phyloP scores from a whole-genome alignment of 2,888 invertebrate genomes.

The Acrocera orbiculus region DNA sequence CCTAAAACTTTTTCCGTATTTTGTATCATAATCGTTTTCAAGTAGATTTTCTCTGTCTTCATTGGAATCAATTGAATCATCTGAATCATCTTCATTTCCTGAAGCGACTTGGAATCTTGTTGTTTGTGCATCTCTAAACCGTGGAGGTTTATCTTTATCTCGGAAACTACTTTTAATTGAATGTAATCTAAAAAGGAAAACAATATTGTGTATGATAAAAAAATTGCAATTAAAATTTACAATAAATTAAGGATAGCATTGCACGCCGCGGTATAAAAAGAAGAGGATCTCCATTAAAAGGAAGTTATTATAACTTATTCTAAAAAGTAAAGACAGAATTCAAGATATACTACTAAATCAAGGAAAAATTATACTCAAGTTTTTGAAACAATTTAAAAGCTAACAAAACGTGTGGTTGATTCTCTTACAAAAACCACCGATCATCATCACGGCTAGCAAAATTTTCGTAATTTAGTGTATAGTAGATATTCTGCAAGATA shows the following conservation, averaged over 20 bases:
- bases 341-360: too few relatives aligned
- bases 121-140: constrained; percentile 40
- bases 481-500: too few relatives aligned
- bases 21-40: constrained; percentile 43
- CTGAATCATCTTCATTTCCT: constrained; percentile 23
- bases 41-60: constrained; percentile 32
- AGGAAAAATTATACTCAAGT: too few relatives aligned
- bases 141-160: constrained; percentile 42
- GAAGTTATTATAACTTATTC: too few relatives aligned
- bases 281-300: too few relatives aligned
- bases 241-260: constrained; percentile 1
- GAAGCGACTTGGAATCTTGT: constrained; percentile 42
- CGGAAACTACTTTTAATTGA: constrained; percentile 45
- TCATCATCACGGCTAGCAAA: too few relatives aligned
- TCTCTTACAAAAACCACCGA: too few relatives aligned
- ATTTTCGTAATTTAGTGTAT: too few relatives aligned
- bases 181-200: constrained; percentile 17
- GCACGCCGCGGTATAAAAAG: too few relatives aligned
- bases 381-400: too few relatives aligned
- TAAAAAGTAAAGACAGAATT: too few relatives aligned
- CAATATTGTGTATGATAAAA: background rate
- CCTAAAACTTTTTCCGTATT: constrained; percentile 66
- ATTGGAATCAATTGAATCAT: constrained; percentile 32
- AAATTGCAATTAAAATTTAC: background rate
- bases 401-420: too few relatives aligned